These are phyloP conservation scores for Procambarus clarkii DNA, from an alignment of 1,140 invertebrate genomes.

Conservation along the genomic window DNA sequence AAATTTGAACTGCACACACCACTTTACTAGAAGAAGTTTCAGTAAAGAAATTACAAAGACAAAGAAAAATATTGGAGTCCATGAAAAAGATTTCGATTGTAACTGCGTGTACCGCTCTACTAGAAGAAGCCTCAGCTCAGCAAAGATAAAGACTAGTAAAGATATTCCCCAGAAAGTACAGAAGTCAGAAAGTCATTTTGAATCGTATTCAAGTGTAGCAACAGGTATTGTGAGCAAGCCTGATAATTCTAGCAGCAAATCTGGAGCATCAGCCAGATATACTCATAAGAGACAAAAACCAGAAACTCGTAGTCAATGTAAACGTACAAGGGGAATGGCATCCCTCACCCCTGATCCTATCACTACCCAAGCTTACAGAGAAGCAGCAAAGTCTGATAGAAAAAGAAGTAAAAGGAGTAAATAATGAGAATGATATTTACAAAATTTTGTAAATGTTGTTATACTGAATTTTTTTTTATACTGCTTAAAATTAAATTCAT, in stretches of 20 bases:
- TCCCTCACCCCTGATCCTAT: slow-evolving; percentile 50
- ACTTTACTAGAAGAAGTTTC: no score
- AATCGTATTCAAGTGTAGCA: slow-evolving; percentile 28
- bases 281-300: not conserved
- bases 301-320: slow-evolving; percentile 17
- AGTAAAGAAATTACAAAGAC: no score
- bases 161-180: not conserved
- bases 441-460: not conserved
- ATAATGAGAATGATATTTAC: not conserved
- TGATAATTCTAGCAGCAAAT: not conserved
- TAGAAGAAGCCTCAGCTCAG: no score
- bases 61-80: no score
- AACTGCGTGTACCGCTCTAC: no score
- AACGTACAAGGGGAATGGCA: slow-evolving; percentile 57
- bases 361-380: not conserved
- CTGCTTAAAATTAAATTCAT: no score
- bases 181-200: slow-evolving; percentile 49
- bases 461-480: no score
- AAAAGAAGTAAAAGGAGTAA: slow-evolving; percentile 17
- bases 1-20: no score
- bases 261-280: not conserved
- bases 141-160: slow-evolving; percentile 1
- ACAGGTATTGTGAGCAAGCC: slow-evolving; percentile 32
- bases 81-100: no score
- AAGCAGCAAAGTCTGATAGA: not conserved